These are phyloP conservation scores for Acanthosepion lycidas DNA, from an alignment of 2,888 invertebrate species.

Conservation along the genomic window DNA sequence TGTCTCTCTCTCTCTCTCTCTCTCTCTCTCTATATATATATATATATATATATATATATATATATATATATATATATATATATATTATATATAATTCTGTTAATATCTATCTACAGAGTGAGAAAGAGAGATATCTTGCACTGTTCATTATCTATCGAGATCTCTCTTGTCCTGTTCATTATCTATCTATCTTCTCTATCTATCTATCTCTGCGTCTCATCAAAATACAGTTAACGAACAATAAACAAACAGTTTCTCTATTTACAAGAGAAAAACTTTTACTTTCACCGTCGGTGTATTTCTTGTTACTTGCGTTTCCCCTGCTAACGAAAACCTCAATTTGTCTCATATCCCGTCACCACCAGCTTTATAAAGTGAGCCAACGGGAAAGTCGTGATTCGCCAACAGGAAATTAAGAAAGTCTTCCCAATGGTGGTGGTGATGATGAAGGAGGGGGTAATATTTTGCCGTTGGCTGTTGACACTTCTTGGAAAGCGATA, in stretches of 20 bases:
- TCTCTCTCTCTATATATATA: too few species aligned
- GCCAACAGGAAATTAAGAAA: constrained; percentile 23
- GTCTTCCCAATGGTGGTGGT: background rate
- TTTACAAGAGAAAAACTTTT: background rate
- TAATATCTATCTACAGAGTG: too few species aligned
- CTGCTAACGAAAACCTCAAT: background rate
- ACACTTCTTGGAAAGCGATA: background rate
- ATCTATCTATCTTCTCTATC: background rate
- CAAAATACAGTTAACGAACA: background rate
- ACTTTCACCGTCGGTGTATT: background rate
- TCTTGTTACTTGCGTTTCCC: background rate
- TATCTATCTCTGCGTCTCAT: background rate
- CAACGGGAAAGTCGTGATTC: background rate
- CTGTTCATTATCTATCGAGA: too few species aligned
- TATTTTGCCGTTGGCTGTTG: constrained; percentile 33
- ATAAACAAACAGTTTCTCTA: background rate
- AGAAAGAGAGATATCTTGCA: too few species aligned
- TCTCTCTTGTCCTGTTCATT: too few species aligned
- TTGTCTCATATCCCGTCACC: background rate
- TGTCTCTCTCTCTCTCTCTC: background rate
- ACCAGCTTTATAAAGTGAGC: background rate
- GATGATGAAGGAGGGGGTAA: background rate
- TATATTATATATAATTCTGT: too few species aligned
- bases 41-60: too few species aligned
- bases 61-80: too few species aligned